A percentile compares a stretch with the other conserved stretches of the same genome.
phyloP scores from a whole-genome alignment of 2,113 vertebrate species.

The Pandion haliaetus region DNA sequence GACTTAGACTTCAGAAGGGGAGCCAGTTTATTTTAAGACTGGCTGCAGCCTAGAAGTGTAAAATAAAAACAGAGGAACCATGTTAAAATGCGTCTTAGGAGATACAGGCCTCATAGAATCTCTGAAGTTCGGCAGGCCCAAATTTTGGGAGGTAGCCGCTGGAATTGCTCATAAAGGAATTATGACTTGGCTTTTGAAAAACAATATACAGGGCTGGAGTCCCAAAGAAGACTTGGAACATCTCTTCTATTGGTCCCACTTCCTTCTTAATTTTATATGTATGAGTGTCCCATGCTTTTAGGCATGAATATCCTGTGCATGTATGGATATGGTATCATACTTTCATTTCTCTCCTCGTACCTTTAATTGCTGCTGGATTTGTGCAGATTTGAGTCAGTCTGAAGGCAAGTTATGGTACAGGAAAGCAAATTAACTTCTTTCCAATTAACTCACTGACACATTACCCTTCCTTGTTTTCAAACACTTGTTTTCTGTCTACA shows the following conservation, averaged over 20 bases:
- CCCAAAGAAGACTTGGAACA: neutral
- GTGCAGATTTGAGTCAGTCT: neutral
- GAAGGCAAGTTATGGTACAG: neutral
- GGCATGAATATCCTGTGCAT: neutral
- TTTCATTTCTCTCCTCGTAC: neutral
- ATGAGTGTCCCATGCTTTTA: neutral
- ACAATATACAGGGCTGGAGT: neutral
- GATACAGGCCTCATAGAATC: neutral
- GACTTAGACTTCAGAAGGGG: neutral
- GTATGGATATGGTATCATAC: neutral
- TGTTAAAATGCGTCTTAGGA: neutral
- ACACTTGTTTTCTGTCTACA: neutral
- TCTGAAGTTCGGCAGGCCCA: neutral
- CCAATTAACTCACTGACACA: neutral
- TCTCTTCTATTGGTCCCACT: neutral
- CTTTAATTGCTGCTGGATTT: neutral
- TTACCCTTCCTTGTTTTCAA: neutral
- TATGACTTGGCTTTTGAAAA: neutral
- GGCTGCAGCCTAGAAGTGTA: neutral
- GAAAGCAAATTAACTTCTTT: neutral
- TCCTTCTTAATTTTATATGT: neutral
- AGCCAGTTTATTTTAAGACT: neutral
- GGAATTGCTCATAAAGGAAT: neutral
- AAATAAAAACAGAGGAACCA: neutral
- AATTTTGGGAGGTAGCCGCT: neutral